Base-by-base conservation (phyloP, 2,113 vertebrate species). In the Solea solea region DNA sequence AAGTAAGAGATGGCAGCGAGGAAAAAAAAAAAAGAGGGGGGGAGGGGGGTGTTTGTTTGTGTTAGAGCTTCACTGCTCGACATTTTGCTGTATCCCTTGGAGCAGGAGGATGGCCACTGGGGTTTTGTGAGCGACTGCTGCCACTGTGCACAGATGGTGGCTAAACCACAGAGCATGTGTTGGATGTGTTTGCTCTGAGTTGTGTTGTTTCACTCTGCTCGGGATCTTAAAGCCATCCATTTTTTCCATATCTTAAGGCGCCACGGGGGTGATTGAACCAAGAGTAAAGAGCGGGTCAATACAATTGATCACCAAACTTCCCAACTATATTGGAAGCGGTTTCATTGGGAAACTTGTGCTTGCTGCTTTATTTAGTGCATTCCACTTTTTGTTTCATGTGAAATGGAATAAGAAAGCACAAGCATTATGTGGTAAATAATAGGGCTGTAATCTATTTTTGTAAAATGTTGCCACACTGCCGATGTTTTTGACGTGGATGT, bases 81-180 rank as follows among this genome's bases (percentile, higher is more conserved):
- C 55, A 57, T 57, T 57, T 28, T 13, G 14, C 34, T 16, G 13
- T 4, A 57, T 66, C 42, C 50, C 53, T 48, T 48, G 63, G 28
- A 69, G 76, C 72, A 69, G 62, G 76, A 88, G 70, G 75, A 72
- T 72, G 77, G 70, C 75, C 51, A 45, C 66, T 40, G 25, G 49
- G 72, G 55, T 65, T 72, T 34, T 51, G 50, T 9, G 76, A 80
- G 81, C 71, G n/a, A 12, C 52, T 51, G 61, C 58, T 61, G 78
- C 74, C 60, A 53, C 70, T 60, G 76, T 77, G 90, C 86, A 76
- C 86, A 91, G 91, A 92, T 91, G 90, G 88, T 77, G 74, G 78
- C 78, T 73, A 78, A 87, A 85, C 70, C 69, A 68, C 58, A 64
- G 78, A 88, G 76, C 88, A 88, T 88, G 88, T 91, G 87, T 69